A percentile compares a stretch with the other conserved stretches of the same genome.
Evolutionary conservation across 1,140 invertebrate genomes (phyloP).

Genomic region (Pseudomyrmex concolor): DNA sequence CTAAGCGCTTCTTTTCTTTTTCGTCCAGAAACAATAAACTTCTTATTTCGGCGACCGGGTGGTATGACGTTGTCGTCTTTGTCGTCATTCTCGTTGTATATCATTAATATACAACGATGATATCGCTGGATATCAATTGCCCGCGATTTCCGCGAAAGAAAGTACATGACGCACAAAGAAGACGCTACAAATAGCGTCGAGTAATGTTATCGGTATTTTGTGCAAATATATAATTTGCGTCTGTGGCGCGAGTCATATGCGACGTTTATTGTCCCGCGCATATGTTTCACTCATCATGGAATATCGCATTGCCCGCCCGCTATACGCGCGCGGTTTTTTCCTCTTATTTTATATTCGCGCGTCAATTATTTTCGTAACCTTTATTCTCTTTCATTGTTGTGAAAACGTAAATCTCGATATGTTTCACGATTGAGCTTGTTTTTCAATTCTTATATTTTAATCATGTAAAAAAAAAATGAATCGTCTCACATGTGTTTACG

Average conservation of each 20-base stretch:
- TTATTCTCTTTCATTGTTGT: not conserved
- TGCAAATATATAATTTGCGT: slow-evolving; percentile 28
- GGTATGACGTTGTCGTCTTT: slow-evolving; percentile 8
- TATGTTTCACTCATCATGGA: not conserved
- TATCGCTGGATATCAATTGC: slow-evolving; percentile 16
- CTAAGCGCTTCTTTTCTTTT: slow-evolving; percentile 53
- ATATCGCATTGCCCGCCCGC: not conserved
- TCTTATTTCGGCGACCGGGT: slow-evolving; percentile 53
- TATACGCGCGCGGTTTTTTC: not conserved
- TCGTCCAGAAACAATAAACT: slow-evolving; percentile 76
- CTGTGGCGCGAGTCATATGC: slow-evolving; percentile 10
- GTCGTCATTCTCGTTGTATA: not conserved
- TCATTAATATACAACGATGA: too few species aligned
- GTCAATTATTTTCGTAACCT: slow-evolving; percentile 24
- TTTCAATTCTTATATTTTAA: not conserved
- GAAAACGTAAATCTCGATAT: too few species aligned
- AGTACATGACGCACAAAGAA: slow-evolving; percentile 61
- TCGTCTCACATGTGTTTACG: too few species aligned
- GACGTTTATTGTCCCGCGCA: slow-evolving; percentile 21
- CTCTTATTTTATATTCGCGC: not conserved
- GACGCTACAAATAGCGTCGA: slow-evolving; percentile 33
- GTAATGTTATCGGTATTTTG: slow-evolving; percentile 50
- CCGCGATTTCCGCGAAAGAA: slow-evolving; percentile 47
- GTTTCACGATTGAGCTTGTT: too few species aligned
- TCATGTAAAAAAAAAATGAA: not conserved